phyloP scores from a whole-genome alignment of 2,113 vertebrate species.

The Bombycilla garrulus region DNA sequence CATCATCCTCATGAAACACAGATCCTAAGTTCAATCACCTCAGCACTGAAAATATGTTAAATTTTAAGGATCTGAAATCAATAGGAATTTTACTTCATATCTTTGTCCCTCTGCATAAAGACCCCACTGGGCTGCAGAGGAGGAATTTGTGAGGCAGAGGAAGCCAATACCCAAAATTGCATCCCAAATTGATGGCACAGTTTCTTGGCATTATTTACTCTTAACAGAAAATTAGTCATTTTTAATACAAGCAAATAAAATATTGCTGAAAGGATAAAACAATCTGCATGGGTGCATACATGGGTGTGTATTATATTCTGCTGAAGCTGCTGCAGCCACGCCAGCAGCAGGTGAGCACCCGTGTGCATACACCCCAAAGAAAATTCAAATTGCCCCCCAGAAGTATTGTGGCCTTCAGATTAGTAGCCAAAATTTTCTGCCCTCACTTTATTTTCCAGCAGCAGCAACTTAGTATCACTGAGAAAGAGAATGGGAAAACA shows the following conservation, averaged over 20 bases:
- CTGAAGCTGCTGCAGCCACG: neutral
- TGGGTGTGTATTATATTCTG: rapidly evolving
- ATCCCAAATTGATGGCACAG: neutral
- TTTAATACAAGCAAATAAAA: neutral
- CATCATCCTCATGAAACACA: neutral
- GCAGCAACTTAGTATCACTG: neutral
- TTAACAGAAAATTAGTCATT: neutral
- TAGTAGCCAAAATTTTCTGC: neutral
- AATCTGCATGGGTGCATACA: no score
- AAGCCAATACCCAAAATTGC: rapidly evolving
- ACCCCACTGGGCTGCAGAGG: neutral
- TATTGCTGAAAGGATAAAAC: neutral
- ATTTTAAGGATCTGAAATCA: neutral
- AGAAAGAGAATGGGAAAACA: neutral
- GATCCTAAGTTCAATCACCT: rapidly evolving
- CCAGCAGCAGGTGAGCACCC: neutral
- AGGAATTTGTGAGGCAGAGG: neutral
- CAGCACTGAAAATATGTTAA: neutral
- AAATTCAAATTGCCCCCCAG: neutral
- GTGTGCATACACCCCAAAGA: neutral
- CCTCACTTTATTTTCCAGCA: neutral
- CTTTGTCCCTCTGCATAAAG: neutral
- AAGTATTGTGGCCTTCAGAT: neutral
- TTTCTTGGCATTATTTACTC: neutral
- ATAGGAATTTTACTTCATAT: neutral